Evolutionary conservation across 2,113 vertebrate species (phyloP).

Genomic region (Chlamydotis undulata): DNA sequence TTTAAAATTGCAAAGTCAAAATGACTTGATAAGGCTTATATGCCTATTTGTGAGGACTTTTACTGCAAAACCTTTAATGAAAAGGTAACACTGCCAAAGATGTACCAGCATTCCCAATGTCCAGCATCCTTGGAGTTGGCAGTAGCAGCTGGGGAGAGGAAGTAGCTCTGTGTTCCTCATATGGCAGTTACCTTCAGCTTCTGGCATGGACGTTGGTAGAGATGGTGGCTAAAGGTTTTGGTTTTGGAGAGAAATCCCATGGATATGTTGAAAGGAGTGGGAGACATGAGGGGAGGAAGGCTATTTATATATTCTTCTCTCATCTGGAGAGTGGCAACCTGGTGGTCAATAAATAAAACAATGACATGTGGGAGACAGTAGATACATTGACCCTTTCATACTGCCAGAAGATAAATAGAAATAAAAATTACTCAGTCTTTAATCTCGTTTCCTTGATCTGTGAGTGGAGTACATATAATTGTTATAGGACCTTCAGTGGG

Average conservation of each 20-base stretch:
- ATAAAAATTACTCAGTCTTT: neutral
- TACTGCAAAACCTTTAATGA: neutral
- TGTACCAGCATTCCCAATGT: neutral
- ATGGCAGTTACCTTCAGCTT: neutral
- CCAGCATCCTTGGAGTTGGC: neutral
- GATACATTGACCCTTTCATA: neutral
- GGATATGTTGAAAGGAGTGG: neutral
- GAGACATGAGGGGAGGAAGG: neutral
- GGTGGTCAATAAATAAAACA: neutral
- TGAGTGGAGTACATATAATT: neutral
- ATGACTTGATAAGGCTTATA: neutral
- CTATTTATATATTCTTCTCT: neutral
- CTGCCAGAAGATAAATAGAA: neutral
- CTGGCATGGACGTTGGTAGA: neutral
- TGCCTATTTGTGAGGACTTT: neutral
- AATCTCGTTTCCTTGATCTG: neutral
- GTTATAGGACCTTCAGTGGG: neutral
- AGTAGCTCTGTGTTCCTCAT: neutral
- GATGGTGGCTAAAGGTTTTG: neutral
- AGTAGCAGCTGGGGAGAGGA: neutral
- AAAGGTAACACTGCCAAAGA: neutral
- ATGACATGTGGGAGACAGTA: neutral
- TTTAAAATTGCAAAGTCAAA: neutral
- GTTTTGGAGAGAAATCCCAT: neutral
- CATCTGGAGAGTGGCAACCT: neutral